phyloP scores from a whole-genome alignment of 1,140 invertebrate genomes.

The Atopsyche davidsoni region DNA sequence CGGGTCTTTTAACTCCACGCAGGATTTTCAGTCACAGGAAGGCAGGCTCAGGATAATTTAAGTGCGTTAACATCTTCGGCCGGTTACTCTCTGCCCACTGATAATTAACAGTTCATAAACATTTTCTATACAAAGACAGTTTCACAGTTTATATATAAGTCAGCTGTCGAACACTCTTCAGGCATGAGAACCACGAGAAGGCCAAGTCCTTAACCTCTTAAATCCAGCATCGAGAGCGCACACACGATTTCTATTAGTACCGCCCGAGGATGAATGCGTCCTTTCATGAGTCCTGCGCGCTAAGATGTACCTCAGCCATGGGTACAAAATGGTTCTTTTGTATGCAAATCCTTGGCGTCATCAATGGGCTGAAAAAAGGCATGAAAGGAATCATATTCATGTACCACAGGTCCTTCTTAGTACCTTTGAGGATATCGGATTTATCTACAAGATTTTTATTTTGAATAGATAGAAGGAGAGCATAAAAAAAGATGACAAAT shows the following conservation, averaged over 20 bases:
- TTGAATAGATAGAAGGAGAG: not conserved
- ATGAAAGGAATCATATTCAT: slow-evolving; percentile 11
- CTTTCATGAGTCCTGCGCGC: not conserved
- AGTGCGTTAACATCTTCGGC: no score
- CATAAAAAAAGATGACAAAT: no score
- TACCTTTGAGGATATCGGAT: not conserved
- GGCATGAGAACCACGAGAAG: no score
- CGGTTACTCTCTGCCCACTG: no score
- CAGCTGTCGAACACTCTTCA: no score
- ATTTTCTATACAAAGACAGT: no score
- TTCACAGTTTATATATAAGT: no score
- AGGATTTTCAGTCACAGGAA: no score
- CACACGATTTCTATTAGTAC: not conserved
- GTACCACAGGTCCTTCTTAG: slow-evolving; percentile 1
- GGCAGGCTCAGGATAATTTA: no score
- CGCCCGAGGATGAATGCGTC: not conserved
- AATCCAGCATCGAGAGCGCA: not conserved
- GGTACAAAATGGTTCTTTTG: not conserved
- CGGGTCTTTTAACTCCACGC: no score
- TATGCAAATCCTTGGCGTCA: slow-evolving; percentile 1
- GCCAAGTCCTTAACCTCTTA: no score
- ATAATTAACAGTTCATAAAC: no score
- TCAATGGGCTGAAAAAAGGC: slow-evolving; percentile 8
- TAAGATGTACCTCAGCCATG: not conserved
- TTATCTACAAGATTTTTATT: not conserved